Evolutionary conservation across 2,888 invertebrate genomes (phyloP).

Genomic region (Sycophila texana): DNA sequence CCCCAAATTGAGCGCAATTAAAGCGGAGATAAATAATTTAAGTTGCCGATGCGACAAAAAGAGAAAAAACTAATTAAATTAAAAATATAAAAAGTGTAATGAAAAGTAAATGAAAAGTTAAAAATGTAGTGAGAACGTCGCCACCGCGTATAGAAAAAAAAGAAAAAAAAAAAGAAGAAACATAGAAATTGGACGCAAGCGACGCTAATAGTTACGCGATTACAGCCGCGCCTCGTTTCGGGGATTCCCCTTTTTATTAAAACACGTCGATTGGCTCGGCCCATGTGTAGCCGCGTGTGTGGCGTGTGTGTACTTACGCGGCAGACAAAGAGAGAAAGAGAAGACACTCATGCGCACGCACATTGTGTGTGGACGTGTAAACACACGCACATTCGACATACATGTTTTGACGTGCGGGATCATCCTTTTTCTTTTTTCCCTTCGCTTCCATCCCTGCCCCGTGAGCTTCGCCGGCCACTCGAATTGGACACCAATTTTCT

Average conservation of each 20-base stretch:
- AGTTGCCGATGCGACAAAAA: too few species aligned
- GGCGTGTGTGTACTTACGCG: neutral
- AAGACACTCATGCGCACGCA: constrained; percentile 43
- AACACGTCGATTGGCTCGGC: neutral
- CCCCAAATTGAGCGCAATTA: too few species aligned
- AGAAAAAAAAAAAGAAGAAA: neutral
- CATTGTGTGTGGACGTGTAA: constrained; percentile 1
- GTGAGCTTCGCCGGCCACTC: too few species aligned
- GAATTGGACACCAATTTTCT: too few species aligned
- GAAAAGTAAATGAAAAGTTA: too few species aligned
- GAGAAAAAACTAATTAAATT: neutral
- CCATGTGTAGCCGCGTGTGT: too few species aligned
- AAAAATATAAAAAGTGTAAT: too few species aligned
- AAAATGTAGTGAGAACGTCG: too few species aligned
- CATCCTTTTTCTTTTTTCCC: constrained; percentile 11
- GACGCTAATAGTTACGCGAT: neutral
- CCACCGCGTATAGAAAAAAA: too few species aligned
- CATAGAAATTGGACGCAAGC: constrained; percentile 15
- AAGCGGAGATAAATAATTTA: too few species aligned
- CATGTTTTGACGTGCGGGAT: constrained; percentile 4
- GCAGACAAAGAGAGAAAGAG: neutral
- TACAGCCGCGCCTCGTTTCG: neutral
- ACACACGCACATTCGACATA: constrained; percentile 14
- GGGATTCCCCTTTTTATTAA: constrained; percentile 12
- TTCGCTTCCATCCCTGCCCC: neutral